Conservation (phyloP, 2,888 invertebrate species). For the Andrena praecox region DNA sequence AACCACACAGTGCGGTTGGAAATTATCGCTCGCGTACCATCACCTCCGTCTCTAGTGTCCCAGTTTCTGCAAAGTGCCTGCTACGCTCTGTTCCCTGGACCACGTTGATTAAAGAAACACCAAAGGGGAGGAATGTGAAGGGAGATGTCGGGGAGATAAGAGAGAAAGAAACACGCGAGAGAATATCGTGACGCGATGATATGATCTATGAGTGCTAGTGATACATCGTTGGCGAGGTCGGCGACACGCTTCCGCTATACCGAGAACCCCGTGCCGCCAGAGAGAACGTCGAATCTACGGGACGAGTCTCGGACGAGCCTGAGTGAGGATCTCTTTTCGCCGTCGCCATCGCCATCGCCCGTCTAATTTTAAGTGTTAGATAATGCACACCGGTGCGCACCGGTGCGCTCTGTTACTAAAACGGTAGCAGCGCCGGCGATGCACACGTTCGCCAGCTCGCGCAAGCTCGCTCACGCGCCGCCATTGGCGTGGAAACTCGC, state of each 20-base stretch:
- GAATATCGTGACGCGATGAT: conserved; percentile 9
- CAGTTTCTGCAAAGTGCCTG: conserved; percentile 56
- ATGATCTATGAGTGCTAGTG: conserved; percentile 30
- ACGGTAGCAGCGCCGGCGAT: conserved; percentile 66
- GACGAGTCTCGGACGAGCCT: conserved; percentile 22
- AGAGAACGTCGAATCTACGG: conserved; percentile 26
- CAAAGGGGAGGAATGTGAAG: conserved; percentile 8
- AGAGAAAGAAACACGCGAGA: background rate
- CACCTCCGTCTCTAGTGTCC: conserved; percentile 44
- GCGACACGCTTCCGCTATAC: background rate
- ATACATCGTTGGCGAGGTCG: conserved; percentile 21
- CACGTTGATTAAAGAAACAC: conserved; percentile 13
- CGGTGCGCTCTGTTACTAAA: conserved; percentile 73
- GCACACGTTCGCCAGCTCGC: conserved; percentile 45
- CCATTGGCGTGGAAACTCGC: conserved; percentile 48
- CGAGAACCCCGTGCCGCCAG: background rate
- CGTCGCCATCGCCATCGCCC: conserved; percentile 76
- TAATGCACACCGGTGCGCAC: conserved; percentile 78
- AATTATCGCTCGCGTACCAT: conserved; percentile 19
- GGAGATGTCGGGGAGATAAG: background rate
- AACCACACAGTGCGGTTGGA: conserved; percentile 39
- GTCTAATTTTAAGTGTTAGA: conserved; percentile 84
- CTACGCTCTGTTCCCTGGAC: conserved; percentile 5
- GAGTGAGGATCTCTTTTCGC: conserved; percentile 54
- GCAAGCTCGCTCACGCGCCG: conserved; percentile 37